Percentiles rank a stretch among this genome's conserved stretches.
These are phyloP conservation scores for Phymatocera aterrima DNA, from an alignment of 2,888 invertebrate genomes.

Conservation along the genomic window DNA sequence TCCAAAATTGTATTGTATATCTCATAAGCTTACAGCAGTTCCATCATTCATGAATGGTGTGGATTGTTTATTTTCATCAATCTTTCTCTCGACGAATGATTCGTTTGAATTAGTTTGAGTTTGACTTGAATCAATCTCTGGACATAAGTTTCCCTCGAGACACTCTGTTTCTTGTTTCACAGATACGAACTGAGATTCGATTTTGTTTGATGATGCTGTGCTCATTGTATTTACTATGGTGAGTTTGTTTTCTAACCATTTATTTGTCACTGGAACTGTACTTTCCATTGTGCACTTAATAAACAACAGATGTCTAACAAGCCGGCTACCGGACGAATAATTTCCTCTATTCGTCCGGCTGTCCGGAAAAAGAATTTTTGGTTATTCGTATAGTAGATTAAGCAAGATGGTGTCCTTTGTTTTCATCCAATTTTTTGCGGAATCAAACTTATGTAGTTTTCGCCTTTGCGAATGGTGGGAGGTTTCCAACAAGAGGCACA, in stretches of 20 bases:
- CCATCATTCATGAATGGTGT: neutral
- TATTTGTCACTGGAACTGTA: neutral
- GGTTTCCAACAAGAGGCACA: no score
- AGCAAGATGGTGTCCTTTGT: no score
- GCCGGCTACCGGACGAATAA: no score
- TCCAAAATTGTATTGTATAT: neutral
- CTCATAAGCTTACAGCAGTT: neutral
- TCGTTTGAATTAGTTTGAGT: neutral
- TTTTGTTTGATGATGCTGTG: neutral
- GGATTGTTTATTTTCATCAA: constrained; percentile 4
- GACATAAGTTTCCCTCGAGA: constrained; percentile 10
- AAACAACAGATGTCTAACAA: no score
- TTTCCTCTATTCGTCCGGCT: no score
- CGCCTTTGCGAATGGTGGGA: no score
- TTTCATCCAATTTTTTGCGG: no score
- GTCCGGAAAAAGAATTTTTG: no score
- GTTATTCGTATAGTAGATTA: no score
- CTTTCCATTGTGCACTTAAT: constrained; percentile 29
- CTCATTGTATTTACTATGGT: neutral
- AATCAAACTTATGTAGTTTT: no score
- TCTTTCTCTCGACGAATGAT: neutral
- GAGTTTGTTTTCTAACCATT: constrained; percentile 5
- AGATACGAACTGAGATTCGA: constrained; percentile 38
- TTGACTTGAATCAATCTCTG: neutral
- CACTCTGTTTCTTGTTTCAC: constrained; percentile 39